Conservation (phyloP, 2,888 invertebrate species). For the Drosophila paramelanica region DNA sequence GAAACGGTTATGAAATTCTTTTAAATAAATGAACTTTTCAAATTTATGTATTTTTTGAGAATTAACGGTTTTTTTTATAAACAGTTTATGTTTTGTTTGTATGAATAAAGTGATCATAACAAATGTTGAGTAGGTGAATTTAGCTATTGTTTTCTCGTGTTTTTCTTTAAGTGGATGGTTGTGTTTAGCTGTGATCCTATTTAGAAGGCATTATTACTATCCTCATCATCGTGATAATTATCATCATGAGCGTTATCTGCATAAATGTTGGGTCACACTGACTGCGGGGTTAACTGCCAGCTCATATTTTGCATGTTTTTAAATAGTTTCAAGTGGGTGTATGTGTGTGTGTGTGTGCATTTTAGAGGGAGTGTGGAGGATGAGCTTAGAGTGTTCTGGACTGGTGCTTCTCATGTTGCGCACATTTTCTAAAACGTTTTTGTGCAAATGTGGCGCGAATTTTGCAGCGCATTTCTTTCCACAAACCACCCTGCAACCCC, state of each 20-base stretch:
- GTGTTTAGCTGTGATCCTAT: background rate
- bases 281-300: conserved; percentile 59
- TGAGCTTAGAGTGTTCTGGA: background rate
- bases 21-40: too few relatives aligned
- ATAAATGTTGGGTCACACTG: conserved; percentile 53
- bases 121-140: too few relatives aligned
- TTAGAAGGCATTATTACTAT: conserved; percentile 2
- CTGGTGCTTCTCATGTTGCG: conserved; percentile 53
- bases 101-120: too few relatives aligned
- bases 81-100: too few relatives aligned
- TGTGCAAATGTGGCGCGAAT: conserved; percentile 72
- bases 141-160: too few relatives aligned
- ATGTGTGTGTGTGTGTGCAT: conserved; percentile 6
- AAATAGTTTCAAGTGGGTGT: conserved; percentile 59
- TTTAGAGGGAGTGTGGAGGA: background rate
- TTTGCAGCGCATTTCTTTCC: conserved; percentile 30
- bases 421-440: conserved; percentile 75
- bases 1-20: too few relatives aligned
- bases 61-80: too few relatives aligned
- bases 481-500: conserved; percentile 1
- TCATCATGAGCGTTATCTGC: conserved; percentile 63
- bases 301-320: conserved; percentile 67
- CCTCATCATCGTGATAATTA: conserved; percentile 30
- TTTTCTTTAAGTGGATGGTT: conserved; percentile 1
- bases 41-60: too few relatives aligned